These are phyloP conservation scores for Battus philenor DNA, from an alignment of 1,140 invertebrate genomes.

Conservation along the genomic window DNA sequence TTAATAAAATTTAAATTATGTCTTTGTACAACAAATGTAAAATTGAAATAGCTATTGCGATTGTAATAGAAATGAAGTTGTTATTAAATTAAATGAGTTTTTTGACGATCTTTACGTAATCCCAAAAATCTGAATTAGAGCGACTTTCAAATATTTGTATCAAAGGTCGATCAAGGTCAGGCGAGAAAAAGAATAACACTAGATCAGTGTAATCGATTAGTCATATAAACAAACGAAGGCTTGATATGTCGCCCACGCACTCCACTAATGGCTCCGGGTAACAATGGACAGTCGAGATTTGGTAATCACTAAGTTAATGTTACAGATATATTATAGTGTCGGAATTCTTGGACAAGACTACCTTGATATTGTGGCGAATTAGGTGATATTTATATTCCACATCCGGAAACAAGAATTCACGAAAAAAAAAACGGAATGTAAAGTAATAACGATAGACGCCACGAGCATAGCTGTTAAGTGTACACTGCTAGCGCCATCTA, in stretches of 20 bases:
- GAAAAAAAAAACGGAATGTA: too few species aligned
- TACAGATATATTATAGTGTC: neutral
- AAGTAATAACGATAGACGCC: too few species aligned
- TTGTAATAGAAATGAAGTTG: too few species aligned
- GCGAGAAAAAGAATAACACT: neutral
- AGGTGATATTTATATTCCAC: slow-evolving; percentile 2
- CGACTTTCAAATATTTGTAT: slow-evolving; percentile 6
- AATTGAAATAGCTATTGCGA: too few species aligned
- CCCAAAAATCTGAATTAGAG: too few species aligned
- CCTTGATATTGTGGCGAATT: slow-evolving; percentile 6
- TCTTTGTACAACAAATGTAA: too few species aligned
- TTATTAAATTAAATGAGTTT: too few species aligned
- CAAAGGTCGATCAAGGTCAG: slow-evolving; percentile 7
- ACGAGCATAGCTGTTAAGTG: too few species aligned
- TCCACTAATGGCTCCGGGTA: neutral
- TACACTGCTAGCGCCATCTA: too few species aligned
- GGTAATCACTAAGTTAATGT: slow-evolving; percentile 4
- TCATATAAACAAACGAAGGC: slow-evolving; percentile 2
- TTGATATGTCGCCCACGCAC: slow-evolving; percentile 4
- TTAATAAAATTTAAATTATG: too few species aligned
- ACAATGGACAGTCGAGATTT: slow-evolving; percentile 8
- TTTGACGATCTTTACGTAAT: too few species aligned
- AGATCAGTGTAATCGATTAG: slow-evolving; percentile 4
- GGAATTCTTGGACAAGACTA: slow-evolving; percentile 9
- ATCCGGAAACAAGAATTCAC: slow-evolving; percentile 1